phyloP scores from a whole-genome alignment of 37 sponge, comb jelly and placozoan genomes.

The Amphimedon queenslandica region DNA sequence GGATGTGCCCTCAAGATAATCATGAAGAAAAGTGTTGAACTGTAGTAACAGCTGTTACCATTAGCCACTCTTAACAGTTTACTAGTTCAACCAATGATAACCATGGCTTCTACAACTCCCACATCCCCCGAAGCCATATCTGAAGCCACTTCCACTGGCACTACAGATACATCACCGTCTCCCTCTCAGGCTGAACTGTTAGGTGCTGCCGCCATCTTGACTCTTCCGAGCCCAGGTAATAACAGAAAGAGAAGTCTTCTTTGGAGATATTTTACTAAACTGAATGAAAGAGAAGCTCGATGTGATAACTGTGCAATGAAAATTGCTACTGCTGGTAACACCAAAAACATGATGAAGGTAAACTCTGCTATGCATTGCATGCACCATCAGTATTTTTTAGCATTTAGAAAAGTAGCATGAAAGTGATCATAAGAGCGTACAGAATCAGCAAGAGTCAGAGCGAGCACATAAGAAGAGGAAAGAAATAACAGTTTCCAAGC shows the following conservation, averaged over 20 bases:
- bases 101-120: too few relatives aligned
- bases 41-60: too few relatives aligned
- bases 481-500: background rate
- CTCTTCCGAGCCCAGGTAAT: background rate
- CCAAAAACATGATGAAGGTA: background rate
- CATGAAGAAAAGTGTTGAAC: too few relatives aligned
- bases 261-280: constrained; percentile 6
- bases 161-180: background rate
- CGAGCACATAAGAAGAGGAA: background rate
- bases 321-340: constrained; percentile 3
- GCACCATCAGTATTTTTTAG: background rate
- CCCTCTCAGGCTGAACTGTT: background rate
- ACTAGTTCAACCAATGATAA: too few relatives aligned
- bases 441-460: background rate
- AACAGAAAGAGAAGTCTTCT: background rate
- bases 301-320: background rate
- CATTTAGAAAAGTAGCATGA: background rate
- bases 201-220: background rate
- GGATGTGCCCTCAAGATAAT: too few relatives aligned
- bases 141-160: background rate
- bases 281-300: constrained; percentile 1
- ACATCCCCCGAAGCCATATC: too few relatives aligned
- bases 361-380: background rate
- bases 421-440: constrained; percentile 1
- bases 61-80: too few relatives aligned